Evolutionary conservation across 1,140 invertebrate genomes (phyloP).

Genomic region (Cataglyphis hispanica): DNA sequence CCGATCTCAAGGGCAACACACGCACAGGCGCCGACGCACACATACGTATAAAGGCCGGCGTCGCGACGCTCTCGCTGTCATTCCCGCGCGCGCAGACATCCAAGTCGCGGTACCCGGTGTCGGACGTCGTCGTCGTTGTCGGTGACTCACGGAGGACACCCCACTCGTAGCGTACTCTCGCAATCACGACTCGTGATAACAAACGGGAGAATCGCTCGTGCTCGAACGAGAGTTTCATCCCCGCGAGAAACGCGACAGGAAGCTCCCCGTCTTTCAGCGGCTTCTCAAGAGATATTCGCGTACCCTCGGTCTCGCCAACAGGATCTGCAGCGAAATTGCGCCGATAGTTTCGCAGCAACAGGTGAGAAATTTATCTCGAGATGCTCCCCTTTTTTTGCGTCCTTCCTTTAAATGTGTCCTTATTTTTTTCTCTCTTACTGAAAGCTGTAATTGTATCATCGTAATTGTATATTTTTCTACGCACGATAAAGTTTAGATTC

Average conservation of each 20-base stretch:
- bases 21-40: slow-evolving; percentile 56
- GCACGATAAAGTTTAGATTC: neutral
- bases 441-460: neutral
- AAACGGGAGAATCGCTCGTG: neutral
- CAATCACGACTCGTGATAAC: neutral
- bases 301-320: neutral
- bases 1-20: slow-evolving; percentile 9
- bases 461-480: too few species aligned
- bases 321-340: neutral
- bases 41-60: slow-evolving; percentile 78
- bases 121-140: slow-evolving; percentile 18
- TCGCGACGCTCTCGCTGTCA: slow-evolving; percentile 76
- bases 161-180: neutral
- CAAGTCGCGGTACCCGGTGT: slow-evolving; percentile 56
- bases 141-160: neutral
- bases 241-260: neutral
- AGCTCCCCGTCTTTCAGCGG: neutral
- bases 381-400: neutral
- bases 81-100: slow-evolving; percentile 78
- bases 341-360: slow-evolving; percentile 74
- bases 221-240: neutral
- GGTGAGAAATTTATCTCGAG: slow-evolving; percentile 67
- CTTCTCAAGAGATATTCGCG: neutral
- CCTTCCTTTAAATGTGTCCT: too few species aligned
- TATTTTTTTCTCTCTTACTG: neutral